These are phyloP conservation scores for Myotis pilosus DNA, from an alignment of 2,797 vertebrate genomes.

Conservation along the genomic window DNA sequence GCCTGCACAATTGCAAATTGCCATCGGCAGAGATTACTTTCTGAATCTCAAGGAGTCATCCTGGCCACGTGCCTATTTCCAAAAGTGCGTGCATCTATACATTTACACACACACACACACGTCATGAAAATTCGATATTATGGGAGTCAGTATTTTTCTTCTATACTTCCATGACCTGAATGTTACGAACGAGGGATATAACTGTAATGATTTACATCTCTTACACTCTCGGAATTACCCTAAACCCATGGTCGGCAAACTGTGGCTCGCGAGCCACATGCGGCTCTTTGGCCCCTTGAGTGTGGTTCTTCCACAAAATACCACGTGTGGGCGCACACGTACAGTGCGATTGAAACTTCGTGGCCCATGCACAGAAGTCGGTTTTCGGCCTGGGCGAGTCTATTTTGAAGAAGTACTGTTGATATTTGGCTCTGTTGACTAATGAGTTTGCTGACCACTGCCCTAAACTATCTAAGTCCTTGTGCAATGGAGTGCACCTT, in stretches of 20 bases:
- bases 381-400: no score
- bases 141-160: neutral
- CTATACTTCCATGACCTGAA: neutral
- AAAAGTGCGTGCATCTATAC: neutral
- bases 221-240: neutral
- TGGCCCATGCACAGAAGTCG: no score
- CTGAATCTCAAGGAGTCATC: neutral
- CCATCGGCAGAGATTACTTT: conserved; percentile 1
- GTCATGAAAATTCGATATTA: neutral
- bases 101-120: neutral
- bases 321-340: no score
- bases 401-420: no score
- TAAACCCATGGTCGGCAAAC: neutral
- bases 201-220: neutral
- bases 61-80: neutral
- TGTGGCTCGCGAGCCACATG: no score
- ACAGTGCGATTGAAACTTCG: no score
- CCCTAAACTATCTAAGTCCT: neutral
- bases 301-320: no score
- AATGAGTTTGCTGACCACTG: no score
- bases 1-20: neutral
- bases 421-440: no score
- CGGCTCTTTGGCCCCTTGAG: no score
- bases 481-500: neutral
- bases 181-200: conserved; percentile 30